Conservation (phyloP, 2,888 invertebrate genomes). For the Stenotaenia linearis region DNA sequence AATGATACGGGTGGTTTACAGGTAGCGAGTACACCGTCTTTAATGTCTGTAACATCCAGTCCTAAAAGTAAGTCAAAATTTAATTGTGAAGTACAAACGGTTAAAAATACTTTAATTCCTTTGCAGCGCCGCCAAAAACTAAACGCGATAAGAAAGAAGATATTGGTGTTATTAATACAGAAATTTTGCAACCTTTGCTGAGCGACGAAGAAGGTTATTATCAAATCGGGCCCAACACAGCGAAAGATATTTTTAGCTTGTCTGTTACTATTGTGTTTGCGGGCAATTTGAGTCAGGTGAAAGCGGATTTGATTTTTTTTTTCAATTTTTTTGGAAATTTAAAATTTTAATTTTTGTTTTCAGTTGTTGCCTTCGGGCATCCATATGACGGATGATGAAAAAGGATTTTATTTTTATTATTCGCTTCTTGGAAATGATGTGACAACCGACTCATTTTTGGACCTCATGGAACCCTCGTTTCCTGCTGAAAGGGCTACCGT, state of each 20-base stretch:
- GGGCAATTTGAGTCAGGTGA: slow-evolving; percentile 43
- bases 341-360: background rate
- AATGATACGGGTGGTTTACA: slow-evolving; percentile 41
- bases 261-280: slow-evolving; percentile 50
- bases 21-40: background rate
- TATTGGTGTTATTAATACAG: background rate
- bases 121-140: no score
- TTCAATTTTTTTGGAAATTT: background rate
- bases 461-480: slow-evolving; percentile 47
- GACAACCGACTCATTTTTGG: slow-evolving; percentile 47
- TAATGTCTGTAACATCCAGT: background rate
- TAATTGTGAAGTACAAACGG: background rate
- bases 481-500: slow-evolving; percentile 49
- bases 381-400: slow-evolving; percentile 41
- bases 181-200: slow-evolving; percentile 35
- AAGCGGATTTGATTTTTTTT: background rate
- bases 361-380: slow-evolving; percentile 45
- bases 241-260: slow-evolving; percentile 46
- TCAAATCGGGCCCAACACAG: slow-evolving; percentile 47
- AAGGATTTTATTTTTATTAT: slow-evolving; percentile 49
- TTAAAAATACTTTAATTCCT: no score
- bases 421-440: slow-evolving; percentile 49
- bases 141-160: background rate
- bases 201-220: slow-evolving; percentile 46
- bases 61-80: background rate